These are phyloP conservation scores for Poeciliopsis retropinna DNA, from an alignment of 2,113 vertebrate species.

Conservation along the genomic window DNA sequence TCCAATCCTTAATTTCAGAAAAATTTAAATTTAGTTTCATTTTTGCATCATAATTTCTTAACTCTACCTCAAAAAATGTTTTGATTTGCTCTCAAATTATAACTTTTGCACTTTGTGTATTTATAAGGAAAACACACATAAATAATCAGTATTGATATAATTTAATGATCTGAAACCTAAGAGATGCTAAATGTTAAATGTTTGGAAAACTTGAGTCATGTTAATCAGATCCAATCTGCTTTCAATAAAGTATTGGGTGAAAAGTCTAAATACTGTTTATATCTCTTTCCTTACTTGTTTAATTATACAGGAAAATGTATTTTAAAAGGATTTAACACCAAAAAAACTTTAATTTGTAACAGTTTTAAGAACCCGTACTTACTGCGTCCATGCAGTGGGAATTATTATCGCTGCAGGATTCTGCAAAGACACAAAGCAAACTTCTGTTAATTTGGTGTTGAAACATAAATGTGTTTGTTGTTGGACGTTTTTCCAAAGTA, in stretches of 20 bases:
- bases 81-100: too few species aligned
- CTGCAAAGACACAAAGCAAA: slow-evolving; percentile 53
- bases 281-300: neutral
- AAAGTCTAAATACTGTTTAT: neutral
- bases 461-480: neutral
- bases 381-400: slow-evolving; percentile 67
- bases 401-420: slow-evolving; percentile 62
- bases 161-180: too few species aligned
- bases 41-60: too few species aligned
- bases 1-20: too few species aligned
- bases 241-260: neutral
- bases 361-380: slow-evolving; percentile 6
- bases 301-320: neutral
- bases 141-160: too few species aligned
- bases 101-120: too few species aligned
- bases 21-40: too few species aligned
- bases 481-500: neutral
- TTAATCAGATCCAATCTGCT: neutral
- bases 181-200: too few species aligned
- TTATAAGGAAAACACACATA: too few species aligned
- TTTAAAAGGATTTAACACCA: neutral
- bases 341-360: neutral
- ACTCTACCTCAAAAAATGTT: too few species aligned
- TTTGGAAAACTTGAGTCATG: too few species aligned
- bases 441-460: neutral